Percentiles rank a stretch among this genome's conserved stretches.
phyloP scores from a whole-genome alignment of 2,113 vertebrate genomes.

The Aphyosemion australe region DNA sequence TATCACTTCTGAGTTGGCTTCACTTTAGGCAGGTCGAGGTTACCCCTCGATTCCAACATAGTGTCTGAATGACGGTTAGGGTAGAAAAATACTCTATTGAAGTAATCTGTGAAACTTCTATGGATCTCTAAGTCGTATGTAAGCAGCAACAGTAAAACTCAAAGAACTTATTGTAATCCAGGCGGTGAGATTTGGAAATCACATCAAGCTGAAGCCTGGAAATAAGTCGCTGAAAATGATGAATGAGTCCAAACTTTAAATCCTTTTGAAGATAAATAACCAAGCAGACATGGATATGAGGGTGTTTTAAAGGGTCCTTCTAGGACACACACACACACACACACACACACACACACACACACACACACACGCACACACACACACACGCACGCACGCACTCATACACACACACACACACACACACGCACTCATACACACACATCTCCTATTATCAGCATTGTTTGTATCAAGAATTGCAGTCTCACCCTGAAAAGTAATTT shows the following conservation, averaged over 20 bases:
- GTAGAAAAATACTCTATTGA: constrained; percentile 8
- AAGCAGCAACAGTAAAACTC: constrained; percentile 30
- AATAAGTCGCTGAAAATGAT: constrained; percentile 48
- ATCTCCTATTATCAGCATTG: constrained; percentile 40
- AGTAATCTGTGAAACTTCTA: constrained; percentile 12
- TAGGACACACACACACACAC: constrained; percentile 24
- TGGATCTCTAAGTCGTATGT: constrained; percentile 26
- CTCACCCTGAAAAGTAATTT: constrained; percentile 53
- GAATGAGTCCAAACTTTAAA: constrained; percentile 15
- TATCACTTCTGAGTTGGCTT: too few species aligned
- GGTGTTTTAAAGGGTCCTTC: constrained; percentile 34
- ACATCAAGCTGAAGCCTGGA: constrained; percentile 24
- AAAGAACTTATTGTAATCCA: constrained; percentile 42
- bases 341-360: background rate
- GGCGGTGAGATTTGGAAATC: constrained; percentile 53
- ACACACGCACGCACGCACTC: too few species aligned
- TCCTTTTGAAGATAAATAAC: constrained; percentile 31
- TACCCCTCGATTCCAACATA: too few species aligned
- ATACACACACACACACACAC: too few species aligned
- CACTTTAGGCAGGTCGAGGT: too few species aligned
- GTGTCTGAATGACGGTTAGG: background rate
- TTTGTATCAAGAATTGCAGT: constrained; percentile 27
- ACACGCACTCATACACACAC: background rate
- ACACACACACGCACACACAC: background rate
- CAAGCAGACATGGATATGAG: constrained; percentile 8